These are phyloP conservation scores for Halcyon badia DNA, from an alignment of 2,797 vertebrate genomes.

Conservation along the genomic window DNA sequence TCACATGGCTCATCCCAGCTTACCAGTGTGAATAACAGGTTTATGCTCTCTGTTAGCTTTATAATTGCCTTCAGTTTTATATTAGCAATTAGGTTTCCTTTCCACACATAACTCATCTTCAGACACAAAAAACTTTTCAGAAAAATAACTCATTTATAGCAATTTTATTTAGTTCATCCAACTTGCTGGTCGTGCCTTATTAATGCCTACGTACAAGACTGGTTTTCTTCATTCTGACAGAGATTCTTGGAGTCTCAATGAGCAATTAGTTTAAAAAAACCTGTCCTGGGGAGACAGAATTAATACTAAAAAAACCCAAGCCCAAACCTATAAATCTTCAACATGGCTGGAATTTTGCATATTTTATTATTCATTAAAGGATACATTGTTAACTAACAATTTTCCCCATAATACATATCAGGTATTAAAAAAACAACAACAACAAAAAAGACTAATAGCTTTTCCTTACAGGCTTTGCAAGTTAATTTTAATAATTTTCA, in stretches of 20 bases:
- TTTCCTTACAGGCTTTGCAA: slow-evolving; percentile 48
- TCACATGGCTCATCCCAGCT: neutral
- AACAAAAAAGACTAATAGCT: neutral
- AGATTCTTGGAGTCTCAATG: slow-evolving; percentile 67
- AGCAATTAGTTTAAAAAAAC: slow-evolving; percentile 80
- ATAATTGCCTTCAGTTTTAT: neutral
- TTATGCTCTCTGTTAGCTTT: neutral
- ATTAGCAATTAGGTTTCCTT: slow-evolving; percentile 17
- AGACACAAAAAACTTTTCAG: slow-evolving; percentile 57
- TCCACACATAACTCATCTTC: neutral
- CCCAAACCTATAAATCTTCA: slow-evolving; percentile 65
- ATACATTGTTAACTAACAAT: slow-evolving; percentile 61
- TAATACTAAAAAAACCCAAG: slow-evolving; percentile 62
- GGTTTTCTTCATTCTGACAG: slow-evolving; percentile 71
- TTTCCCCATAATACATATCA: slow-evolving; percentile 13
- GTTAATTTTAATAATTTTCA: slow-evolving; percentile 52
- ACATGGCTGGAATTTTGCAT: slow-evolving; percentile 64
- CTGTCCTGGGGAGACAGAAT: slow-evolving; percentile 73
- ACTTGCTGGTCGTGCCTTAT: slow-evolving; percentile 77
- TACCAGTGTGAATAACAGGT: neutral
- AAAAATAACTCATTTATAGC: slow-evolving; percentile 74
- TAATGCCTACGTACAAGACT: slow-evolving; percentile 73
- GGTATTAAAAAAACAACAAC: neutral
- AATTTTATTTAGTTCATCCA: slow-evolving; percentile 36
- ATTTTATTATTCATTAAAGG: slow-evolving; percentile 52